Evolutionary conservation across 2,113 vertebrate genomes (phyloP).

Genomic region (Ochotona curzoniae): DNA sequence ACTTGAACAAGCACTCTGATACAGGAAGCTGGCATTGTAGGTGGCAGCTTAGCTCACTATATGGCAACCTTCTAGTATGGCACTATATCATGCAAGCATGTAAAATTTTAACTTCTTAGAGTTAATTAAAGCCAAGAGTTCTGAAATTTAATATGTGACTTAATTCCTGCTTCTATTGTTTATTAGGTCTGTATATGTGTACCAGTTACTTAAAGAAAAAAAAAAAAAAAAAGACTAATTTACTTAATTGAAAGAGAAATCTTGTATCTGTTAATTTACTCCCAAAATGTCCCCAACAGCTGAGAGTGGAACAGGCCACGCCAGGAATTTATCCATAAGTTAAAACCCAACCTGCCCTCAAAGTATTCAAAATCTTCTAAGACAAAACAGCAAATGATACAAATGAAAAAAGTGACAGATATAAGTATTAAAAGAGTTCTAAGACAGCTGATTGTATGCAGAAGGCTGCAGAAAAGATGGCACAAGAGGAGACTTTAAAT

Average conservation of each 20-base stretch:
- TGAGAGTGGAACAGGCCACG: no score
- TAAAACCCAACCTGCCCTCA: background rate
- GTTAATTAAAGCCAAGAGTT: conserved; percentile 34
- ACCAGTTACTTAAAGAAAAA: background rate
- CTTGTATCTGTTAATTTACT: no score
- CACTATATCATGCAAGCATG: background rate
- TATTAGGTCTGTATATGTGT: background rate
- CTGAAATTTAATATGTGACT: conserved; percentile 10
- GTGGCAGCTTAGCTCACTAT: no score
- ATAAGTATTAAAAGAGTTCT: background rate
- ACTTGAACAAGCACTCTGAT: no score
- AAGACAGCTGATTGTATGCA: background rate
- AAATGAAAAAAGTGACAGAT: background rate
- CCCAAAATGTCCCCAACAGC: no score
- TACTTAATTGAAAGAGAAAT: no score
- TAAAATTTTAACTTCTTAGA: conserved; percentile 12
- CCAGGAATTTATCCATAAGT: no score
- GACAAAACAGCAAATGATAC: background rate
- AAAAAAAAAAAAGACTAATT: no score
- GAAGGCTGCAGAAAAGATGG: conserved; percentile 10
- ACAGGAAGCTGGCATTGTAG: no score
- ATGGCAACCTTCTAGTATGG: background rate
- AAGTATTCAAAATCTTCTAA: background rate
- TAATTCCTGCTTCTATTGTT: background rate
- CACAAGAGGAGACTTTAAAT: background rate